These are phyloP conservation scores for Agrotis ipsilon DNA, from an alignment of 2,888 invertebrate species.

Conservation along the genomic window DNA sequence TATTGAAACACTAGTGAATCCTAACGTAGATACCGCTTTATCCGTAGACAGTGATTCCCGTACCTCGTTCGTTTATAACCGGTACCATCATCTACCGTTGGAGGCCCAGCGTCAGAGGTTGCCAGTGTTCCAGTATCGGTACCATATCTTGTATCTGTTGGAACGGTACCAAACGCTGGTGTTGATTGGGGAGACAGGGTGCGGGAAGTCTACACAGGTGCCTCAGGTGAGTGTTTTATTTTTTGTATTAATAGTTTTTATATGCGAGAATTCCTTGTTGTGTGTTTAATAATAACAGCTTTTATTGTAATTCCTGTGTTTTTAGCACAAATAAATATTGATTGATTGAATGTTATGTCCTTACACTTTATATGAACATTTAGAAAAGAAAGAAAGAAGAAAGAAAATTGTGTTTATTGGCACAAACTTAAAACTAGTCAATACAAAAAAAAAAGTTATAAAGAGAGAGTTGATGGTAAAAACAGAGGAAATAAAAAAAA, in stretches of 20 bases:
- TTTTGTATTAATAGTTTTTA: not conserved
- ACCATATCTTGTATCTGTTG: conserved; percentile 96
- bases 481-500: too few species aligned
- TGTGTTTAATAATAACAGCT: too few species aligned
- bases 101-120: conserved; percentile 96
- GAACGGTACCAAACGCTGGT: conserved; percentile 98
- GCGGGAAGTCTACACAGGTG: conserved; percentile 98
- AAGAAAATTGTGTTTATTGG: too few species aligned
- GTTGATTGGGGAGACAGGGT: conserved; percentile 98
- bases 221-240: conserved; percentile 93
- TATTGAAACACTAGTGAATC: conserved; percentile 83
- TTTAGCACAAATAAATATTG: too few species aligned
- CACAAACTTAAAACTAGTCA: too few species aligned
- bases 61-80: conserved; percentile 96
- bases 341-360: too few species aligned
- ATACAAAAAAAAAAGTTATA: too few species aligned
- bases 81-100: conserved; percentile 95
- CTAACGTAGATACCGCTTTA: conserved; percentile 81
- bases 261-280: not conserved
- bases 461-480: too few species aligned
- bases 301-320: too few species aligned
- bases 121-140: conserved; percentile 96
- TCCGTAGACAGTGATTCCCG: conserved; percentile 91
- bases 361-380: too few species aligned
- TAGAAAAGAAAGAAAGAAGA: too few species aligned